Conservation (phyloP, 2,888 invertebrate species). For the Phymatocera aterrima region DNA sequence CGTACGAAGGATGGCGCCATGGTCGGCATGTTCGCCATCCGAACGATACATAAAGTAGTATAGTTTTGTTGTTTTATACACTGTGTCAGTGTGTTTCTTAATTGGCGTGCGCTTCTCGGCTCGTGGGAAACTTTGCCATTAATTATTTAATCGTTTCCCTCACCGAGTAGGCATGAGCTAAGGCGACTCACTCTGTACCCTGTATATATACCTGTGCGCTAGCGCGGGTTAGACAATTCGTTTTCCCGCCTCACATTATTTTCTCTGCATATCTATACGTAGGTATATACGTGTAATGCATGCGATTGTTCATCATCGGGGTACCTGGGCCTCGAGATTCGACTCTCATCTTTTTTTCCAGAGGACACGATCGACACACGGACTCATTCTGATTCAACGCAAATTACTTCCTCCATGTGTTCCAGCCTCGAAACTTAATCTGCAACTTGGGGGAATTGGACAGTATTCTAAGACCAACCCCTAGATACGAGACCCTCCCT, state of each 20-base stretch:
- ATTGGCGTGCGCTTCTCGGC: constrained; percentile 37
- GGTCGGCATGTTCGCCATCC: neutral
- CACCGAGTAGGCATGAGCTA: no score
- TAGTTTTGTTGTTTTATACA: neutral
- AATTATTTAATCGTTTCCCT: constrained; percentile 36
- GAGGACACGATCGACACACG: neutral
- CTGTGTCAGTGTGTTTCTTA: constrained; percentile 33
- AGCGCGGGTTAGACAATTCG: neutral
- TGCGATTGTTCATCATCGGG: neutral
- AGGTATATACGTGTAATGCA: neutral
- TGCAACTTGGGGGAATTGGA: constrained; percentile 20
- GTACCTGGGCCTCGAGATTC: no score
- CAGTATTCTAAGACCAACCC: neutral
- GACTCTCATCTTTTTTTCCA: no score
- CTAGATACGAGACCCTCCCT: neutral
- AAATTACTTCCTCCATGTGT: neutral
- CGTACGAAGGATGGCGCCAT: neutral
- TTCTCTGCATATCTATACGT: neutral
- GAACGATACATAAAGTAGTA: neutral
- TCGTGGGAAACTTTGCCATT: constrained; percentile 36
- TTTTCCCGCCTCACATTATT: constrained; percentile 11
- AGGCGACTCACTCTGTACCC: no score
- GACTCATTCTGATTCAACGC: neutral
- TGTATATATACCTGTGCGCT: neutral
- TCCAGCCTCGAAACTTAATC: neutral